Conservation (phyloP, 1,140 invertebrate genomes). For the Manduca sexta region DNA sequence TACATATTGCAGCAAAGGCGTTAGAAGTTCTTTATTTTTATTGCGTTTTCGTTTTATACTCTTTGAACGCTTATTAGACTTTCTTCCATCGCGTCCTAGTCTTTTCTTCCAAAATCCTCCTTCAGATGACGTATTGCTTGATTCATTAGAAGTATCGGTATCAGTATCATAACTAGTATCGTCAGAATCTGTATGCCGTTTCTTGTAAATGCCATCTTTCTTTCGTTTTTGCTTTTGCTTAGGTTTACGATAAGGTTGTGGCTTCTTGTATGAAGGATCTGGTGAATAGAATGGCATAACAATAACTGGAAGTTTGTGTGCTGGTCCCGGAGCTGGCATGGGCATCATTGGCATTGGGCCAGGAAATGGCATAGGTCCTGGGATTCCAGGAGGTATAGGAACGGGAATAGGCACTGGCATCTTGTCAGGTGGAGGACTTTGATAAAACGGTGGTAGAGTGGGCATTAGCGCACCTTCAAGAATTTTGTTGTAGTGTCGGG, state of each 20-base stretch:
- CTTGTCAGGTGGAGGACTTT: conserved; percentile 21
- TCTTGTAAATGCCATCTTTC: conserved; percentile 8
- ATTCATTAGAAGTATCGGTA: conserved; percentile 1
- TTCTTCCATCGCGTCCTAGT: conserved; percentile 6
- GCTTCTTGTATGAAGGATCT: conserved; percentile 37
- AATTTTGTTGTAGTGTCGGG: not conserved
- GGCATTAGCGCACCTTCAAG: conserved; percentile 3
- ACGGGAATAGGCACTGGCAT: no score
- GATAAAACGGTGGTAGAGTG: conserved; percentile 18
- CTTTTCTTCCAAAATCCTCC: conserved; percentile 3
- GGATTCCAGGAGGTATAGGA: no score
- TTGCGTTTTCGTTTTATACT: conserved; percentile 14
- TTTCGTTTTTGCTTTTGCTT: conserved; percentile 3
- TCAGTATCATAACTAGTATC: conserved; percentile 27
- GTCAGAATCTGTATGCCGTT: conserved; percentile 22
- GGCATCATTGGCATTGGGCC: no score
- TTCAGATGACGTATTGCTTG: conserved; percentile 26
- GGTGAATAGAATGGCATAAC: conserved; percentile 64
- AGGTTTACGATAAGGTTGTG: not conserved
- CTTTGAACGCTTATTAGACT: conserved; percentile 13
- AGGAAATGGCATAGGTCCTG: conserved; percentile 17
- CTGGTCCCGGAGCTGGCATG: conserved; percentile 28
- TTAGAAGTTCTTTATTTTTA: conserved; percentile 32
- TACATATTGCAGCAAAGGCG: conserved; percentile 53
- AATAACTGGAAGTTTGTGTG: conserved; percentile 58